Conservation (phyloP, 1,140 invertebrate species). For the Temnothorax longispinosus region DNA sequence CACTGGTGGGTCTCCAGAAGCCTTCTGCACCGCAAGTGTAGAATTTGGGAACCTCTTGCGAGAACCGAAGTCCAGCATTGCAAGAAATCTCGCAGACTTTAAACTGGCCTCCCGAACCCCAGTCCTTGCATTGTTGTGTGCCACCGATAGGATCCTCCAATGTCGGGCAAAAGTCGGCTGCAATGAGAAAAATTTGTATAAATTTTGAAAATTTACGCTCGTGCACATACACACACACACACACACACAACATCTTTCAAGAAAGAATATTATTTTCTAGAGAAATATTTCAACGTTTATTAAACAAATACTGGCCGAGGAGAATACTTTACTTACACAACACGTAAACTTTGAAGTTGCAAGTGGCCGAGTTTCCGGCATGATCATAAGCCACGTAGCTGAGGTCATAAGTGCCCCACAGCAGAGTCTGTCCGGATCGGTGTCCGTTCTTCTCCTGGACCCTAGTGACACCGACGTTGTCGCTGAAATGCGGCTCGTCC, state of each 20-base stretch:
- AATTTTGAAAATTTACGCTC: not conserved
- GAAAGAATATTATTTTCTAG: constrained; percentile 9
- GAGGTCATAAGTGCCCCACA: constrained; percentile 97
- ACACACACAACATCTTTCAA: not conserved
- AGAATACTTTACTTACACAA: constrained; percentile 90
- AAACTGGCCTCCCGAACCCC: constrained; percentile 98
- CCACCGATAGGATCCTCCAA: constrained; percentile 95
- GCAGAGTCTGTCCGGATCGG: constrained; percentile 94
- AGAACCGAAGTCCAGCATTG: constrained; percentile 94
- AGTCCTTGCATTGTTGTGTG: constrained; percentile 95
- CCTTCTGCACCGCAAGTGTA: constrained; percentile 98
- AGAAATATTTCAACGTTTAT: not conserved
- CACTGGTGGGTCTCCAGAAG: constrained; percentile 95
- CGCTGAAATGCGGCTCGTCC: constrained; percentile 96
- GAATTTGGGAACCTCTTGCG: constrained; percentile 96
- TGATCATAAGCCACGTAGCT: constrained; percentile 97
- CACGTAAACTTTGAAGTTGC: constrained; percentile 97
- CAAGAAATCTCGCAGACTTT: constrained; percentile 96
- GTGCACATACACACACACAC: too few relatives aligned
- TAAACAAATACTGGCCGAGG: not conserved
- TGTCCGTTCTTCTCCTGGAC: constrained; percentile 95
- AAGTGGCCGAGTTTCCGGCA: constrained; percentile 95
- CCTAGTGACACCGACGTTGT: constrained; percentile 93
- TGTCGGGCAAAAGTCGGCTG: constrained; percentile 96
- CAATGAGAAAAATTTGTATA: constrained; percentile 55